A percentile compares a stretch with the other conserved stretches of the same genome.
phyloP scores from a whole-genome alignment of 2,113 vertebrate species.

The Caloenas nicobarica region DNA sequence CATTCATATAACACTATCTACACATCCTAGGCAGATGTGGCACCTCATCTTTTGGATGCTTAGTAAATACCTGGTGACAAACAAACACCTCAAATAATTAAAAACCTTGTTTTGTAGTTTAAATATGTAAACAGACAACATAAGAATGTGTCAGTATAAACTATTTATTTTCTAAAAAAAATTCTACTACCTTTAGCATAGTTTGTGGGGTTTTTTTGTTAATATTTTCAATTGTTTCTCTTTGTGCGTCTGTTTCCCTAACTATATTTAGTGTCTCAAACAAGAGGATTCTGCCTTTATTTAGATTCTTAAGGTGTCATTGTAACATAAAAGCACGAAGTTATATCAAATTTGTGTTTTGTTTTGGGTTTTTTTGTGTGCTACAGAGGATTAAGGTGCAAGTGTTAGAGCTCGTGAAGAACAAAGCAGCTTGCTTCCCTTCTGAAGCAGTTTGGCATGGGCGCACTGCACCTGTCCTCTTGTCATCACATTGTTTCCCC shows the following conservation, averaged over 20 bases:
- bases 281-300: not conserved
- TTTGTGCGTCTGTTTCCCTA: not conserved
- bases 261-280: not conserved
- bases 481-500: slow-evolving; percentile 23
- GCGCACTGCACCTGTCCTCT: not conserved
- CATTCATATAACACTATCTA: not conserved
- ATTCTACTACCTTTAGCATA: not conserved
- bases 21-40: not conserved
- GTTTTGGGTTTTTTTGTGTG: not conserved
- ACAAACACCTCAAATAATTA: not conserved
- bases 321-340: not conserved
- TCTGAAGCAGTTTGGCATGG: not conserved
- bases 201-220: not conserved
- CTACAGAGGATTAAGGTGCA: not conserved
- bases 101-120: not conserved
- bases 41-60: not conserved
- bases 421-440: slow-evolving; percentile 12
- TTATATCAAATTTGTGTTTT: not conserved
- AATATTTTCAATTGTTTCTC: not conserved
- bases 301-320: not conserved
- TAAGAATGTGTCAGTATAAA: not conserved
- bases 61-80: not conserved
- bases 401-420: not conserved
- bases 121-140: not conserved
- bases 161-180: not conserved